Evolutionary conservation across 2,888 invertebrate genomes (phyloP), one percentile per base, ranked within the genome.

Genomic region (Nomada ferruginata): DNA sequence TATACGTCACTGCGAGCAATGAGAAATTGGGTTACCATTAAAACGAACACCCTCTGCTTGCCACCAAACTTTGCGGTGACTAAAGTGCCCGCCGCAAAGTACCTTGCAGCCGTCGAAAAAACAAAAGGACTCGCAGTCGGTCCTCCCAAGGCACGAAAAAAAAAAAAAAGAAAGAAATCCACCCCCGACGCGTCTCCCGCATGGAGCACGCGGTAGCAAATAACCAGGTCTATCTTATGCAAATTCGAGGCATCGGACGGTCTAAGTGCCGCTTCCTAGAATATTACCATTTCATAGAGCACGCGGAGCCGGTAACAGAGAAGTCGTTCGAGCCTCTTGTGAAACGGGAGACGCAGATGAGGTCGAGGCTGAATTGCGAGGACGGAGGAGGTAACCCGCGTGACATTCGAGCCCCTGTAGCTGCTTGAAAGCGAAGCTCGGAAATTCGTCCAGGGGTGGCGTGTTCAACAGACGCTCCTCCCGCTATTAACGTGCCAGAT

Each of bases 391-490:
- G 70, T 73, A 63, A 75, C 70, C 55, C 76, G 83, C 80, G 72
- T 61, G 80, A 85, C 77, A 85, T 85, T 85, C 76, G 83, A 85
- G 71, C 66, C 70, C 20, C 69, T 63, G 52, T 59, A 79, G 61
- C 50, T 55, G 69, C n/a, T 73, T 69, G 80, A 83, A 84, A 86
- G 73, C 72, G 61, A 79, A 79, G 71, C 76, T 76, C 73, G 72
- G 82, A 86, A 86, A 86, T 81, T 86, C 76, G 80, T 76, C 64
- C 76, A 57, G 44, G 63, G 80, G 60, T 78, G 47, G 60, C 69
- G 57, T 10, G 78, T 78, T 72, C 65, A 76, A 70, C 44, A 64
- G 57, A 61, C 57, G 68, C 60, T 29, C 61, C 59, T 47, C 60
- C 36, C 76, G 71, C 75, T 79, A 86, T 83, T 85, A 79, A 77